Conservation (phyloP, 2,113 vertebrate genomes). For the Chunga burmeisteri region DNA sequence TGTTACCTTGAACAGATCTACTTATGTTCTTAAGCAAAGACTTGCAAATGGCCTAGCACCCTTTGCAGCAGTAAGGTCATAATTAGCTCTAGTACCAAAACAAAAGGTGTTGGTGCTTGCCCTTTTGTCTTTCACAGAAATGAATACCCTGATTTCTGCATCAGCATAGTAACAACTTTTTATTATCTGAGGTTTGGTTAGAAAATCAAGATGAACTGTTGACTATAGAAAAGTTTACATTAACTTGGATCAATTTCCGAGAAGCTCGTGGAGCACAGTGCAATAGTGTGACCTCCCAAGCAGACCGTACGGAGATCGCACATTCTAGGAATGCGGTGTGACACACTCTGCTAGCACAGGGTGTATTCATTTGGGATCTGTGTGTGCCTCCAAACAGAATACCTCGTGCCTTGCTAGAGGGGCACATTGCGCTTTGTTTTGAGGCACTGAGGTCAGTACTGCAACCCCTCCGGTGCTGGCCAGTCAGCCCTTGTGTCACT, state of each 20-base stretch:
- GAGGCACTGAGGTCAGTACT: neutral
- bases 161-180: no score
- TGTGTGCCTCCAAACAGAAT: neutral
- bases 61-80: no score
- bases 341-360: neutral
- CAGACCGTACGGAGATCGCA: neutral
- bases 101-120: no score
- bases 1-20: neutral
- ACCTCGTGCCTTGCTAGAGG: neutral
- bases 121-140: no score
- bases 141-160: no score
- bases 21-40: neutral
- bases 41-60: neutral
- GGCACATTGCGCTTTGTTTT: neutral
- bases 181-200: no score
- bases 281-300: neutral
- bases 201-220: neutral
- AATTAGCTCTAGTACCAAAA: no score
- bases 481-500: neutral
- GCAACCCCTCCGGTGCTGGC: neutral
- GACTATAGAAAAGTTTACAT: neutral
- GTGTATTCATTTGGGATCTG: neutral
- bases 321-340: neutral
- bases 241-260: neutral
- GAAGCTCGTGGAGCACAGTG: neutral